These are phyloP conservation scores for Verasper variegatus DNA, from an alignment of 2,113 vertebrate genomes.

Conservation along the genomic window DNA sequence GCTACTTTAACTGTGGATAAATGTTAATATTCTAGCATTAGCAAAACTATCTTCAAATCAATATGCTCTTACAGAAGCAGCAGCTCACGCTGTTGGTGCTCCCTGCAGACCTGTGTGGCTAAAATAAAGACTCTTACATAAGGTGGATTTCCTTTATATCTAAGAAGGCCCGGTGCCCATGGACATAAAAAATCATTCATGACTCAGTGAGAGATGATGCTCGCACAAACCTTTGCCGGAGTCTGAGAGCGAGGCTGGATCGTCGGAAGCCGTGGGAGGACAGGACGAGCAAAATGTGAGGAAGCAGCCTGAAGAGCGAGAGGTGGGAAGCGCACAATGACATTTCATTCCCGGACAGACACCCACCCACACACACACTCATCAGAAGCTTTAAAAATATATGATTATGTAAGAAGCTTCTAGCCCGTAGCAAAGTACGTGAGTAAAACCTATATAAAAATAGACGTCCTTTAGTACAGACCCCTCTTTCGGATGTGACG, in stretches of 20 bases:
- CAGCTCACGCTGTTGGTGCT: neutral
- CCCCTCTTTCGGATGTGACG: constrained; percentile 30
- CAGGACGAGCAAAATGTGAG: constrained; percentile 34
- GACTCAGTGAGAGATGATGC: constrained; percentile 63
- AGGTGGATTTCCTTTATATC: constrained; percentile 38
- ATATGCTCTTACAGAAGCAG: too few species aligned
- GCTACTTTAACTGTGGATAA: too few species aligned
- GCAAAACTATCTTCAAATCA: neutral
- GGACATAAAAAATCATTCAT: constrained; percentile 47
- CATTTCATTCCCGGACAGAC: constrained; percentile 49
- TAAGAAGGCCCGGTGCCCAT: constrained; percentile 45
- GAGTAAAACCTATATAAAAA: constrained; percentile 45
- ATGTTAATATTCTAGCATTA: neutral
- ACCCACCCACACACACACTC: constrained; percentile 47
- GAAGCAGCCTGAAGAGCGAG: constrained; percentile 61
- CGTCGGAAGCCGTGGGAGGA: constrained; percentile 72
- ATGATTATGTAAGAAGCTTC: constrained; percentile 35
- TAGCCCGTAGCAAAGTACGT: constrained; percentile 27
- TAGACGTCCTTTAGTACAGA: constrained; percentile 19
- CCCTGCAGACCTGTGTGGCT: constrained; percentile 2
- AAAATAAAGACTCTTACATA: constrained; percentile 48
- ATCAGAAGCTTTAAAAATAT: constrained; percentile 15
- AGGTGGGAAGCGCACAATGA: constrained; percentile 62
- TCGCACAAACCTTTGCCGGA: constrained; percentile 28
- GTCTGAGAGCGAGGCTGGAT: constrained; percentile 60